Base-by-base conservation (phyloP, 2,113 vertebrate genomes). In the Corythoichthys haematopterus region DNA sequence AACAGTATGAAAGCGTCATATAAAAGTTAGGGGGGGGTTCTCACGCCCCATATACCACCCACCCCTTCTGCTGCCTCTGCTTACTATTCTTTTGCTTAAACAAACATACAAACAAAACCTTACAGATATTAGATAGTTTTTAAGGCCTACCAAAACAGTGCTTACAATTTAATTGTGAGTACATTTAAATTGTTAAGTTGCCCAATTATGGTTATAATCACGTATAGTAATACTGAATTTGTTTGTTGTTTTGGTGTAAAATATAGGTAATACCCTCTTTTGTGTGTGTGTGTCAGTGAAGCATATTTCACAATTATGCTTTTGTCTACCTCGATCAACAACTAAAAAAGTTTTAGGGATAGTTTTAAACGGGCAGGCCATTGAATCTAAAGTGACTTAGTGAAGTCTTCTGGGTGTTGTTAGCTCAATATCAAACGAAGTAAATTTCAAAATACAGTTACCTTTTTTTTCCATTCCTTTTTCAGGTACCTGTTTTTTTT, bases 291-390 rank as follows among this genome's bases (percentile, higher is more conserved):
- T 81, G 81, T 85, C 61, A 33, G 81, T 87, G 75, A 83, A 84
- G 78, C 74, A 76, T 74, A 79, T 66, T 68, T 84, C 75, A 73
- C 71, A 47, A 76, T 76, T 70, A 84, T 78, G 70, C 74, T 86
- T 82, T 78, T 84, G 85, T 90, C 87, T 89, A 90, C 90, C 90
- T 92, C 88, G 88, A 80, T 77, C 75, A 80, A 84, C 65, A 77
- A 79, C 70, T 45, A 76, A 56, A 71, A 77, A 58, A 70, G 55
- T 84, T 76, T 80, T 66, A 59, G 73, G 75, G 56, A 71, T 52
- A 12, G 65, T 69, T 38, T 66, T 73, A 62, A 78, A 69, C 48
- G 53, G 71, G 57, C 77, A 62, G 53, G 62, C 64, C 69, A 72
- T 57, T 70, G 48, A 53, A 45, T 77, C 75, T 65, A 66, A 69